Base-by-base conservation (phyloP, 2,113 vertebrate genomes). In the Gobius niger region DNA sequence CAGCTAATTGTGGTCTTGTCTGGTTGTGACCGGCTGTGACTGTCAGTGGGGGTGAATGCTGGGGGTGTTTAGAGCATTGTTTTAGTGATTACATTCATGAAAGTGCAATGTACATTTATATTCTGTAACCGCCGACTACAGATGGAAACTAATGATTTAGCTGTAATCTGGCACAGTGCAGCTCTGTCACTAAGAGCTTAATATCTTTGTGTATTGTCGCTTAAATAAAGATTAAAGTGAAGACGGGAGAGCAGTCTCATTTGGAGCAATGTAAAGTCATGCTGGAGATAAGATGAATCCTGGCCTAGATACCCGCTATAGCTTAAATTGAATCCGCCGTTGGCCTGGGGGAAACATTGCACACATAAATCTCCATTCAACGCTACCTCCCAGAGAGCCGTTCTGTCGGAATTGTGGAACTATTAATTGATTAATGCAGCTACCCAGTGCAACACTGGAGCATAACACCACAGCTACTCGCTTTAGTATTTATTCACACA, bases 311-410 rank as follows among this genome's bases (percentile, higher is more conserved):
- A 82, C 84, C 80, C 66, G 59, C 52, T 41, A 24, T 40, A 80
- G 72, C 67, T 75, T 65, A 86, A 84, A 88, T 78, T 88, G 68
- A 84, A 84, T 88, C 73, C 62, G 68, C 74, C 75, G 66, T 78
- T 78, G 72, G 76, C 70, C 47, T 24, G 40, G n/a, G 18, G 46
- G 19, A 50, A 44, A 64, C 51, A 15, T 63, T 53, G 41, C 14
- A 15, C 57, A 50, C 51, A 78, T 72, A 65, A 41, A 16, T 84
- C 66, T 75, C 41, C 14, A 50, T 70, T 75, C 67, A 67, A 2
- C 61, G 14, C 51, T 1, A 47, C 57, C 76, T 57, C 75, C 72
- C 8, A 9, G 9, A 10, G 67, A 51, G 71, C 65, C 47, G 75
- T n/a, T 47, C 51, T 75, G 56, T 78, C 60, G 79, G 7, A 63